Evolutionary conservation across 1,140 invertebrate species (phyloP), one percentile per base, ranked within the genome.

Genomic region (Zaprionus vittiger): DNA sequence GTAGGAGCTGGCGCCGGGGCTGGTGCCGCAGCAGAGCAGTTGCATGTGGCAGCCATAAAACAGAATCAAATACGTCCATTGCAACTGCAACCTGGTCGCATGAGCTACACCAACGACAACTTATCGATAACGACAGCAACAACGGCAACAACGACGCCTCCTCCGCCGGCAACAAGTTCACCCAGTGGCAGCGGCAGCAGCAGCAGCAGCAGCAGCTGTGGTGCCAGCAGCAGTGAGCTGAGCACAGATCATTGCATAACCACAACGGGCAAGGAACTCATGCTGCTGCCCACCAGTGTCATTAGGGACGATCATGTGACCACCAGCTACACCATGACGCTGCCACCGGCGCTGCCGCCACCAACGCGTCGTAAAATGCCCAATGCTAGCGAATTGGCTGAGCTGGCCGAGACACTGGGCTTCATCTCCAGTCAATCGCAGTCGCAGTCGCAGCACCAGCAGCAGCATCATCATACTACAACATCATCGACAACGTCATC

Each of bases 321-420:
- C 67, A 83, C 90, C 68, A 76, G 68, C 15, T 92, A 91, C 26
- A 91, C 79, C 6, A 52, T 91, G 34, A 91, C 79, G 41, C 34
- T 92, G 80, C 91, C 94, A 52, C 94, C 94, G 4, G 93, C 94
- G 0, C 69, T 94, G 63, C 93, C 93, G 4, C 92, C 94, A 11
- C 94, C 94, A 2, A 90, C 93, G 11, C 91, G 93, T 7, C 91
- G 93, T 11, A 93, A 94, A 54, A 93, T 93, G 69, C 93, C 91
- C 24, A 91, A 91, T 65, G 83, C 91, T 71, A 91, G 84, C 52
- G 93, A 93, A 71, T 67, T 94, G 74, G 93, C 94, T 37, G 94
- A 94, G 64, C 77, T 94, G 17, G 93, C 93, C n/a, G 94, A 94
- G 44, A 93, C 94, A 0, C 71, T 94, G 57, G 80, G 92, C 41